Base-by-base conservation (phyloP, 2,797 vertebrate genomes). In the Leuciscus waleckii region DNA sequence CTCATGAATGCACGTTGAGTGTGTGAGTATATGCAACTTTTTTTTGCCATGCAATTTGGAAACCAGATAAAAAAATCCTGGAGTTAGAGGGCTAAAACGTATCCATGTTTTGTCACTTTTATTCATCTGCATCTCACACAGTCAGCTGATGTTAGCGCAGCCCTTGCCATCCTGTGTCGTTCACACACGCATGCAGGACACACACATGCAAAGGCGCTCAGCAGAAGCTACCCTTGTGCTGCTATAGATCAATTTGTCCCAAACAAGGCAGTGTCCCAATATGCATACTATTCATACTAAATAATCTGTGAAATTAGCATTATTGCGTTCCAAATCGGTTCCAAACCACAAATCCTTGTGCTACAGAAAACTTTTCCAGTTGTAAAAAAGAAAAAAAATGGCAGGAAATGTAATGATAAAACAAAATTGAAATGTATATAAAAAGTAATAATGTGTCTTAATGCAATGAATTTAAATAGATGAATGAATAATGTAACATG, bases 171-270 rank as follows among this genome's bases (percentile, higher is more conserved):
- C 73, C 82, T 6, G 41, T 83, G 56, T 69, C 79, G 19, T 46
- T 70, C 29, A 68, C 77, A 65, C 75, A 87, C 29, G 7, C 89
- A 87, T 90, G 87, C 89, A 85, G 61, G 26, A 85, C 85, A 86
- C 75, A 85, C 51, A 69, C 11, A 23, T 51, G 69, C 74, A n/a
- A n/a, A 17, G 46, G n/a, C 6, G 26, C 63, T 16, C 21, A 5
- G 63, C 26, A 54, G 46, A 85, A 87, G n/a, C 2, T 81, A 70
- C 70, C 17, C 74, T 80, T 76, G 8, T 16, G 19, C 69, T 73
- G 61, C 49, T 79, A 23, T 68, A 37, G 17, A 58, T 17, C n/a
- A 23, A 41, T 19, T 23, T 86, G 43, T 80, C 23, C 32, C 35
- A 82, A 82, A 82, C 16, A 41, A 76, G 16, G 23, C 23, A 68